phyloP scores from a whole-genome alignment of 2,113 vertebrate genomes.

The Tricholaema leucomelas region DNA sequence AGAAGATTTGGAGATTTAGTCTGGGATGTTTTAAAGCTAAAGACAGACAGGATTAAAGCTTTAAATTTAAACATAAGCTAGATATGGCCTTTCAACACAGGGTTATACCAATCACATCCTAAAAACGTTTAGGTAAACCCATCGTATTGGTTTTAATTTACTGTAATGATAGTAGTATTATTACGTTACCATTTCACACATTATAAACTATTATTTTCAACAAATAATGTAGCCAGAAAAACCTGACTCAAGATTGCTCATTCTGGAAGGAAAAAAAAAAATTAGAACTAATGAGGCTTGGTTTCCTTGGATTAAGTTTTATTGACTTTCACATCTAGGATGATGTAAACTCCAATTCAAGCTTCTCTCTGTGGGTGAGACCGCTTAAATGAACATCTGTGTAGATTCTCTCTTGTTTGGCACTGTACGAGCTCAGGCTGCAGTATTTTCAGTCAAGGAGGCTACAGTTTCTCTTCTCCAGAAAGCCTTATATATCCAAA shows the following conservation, averaged over 20 bases:
- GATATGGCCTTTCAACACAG: background rate
- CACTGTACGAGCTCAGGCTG: background rate
- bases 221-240: background rate
- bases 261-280: background rate
- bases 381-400: slow-evolving; percentile 11
- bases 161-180: background rate
- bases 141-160: background rate
- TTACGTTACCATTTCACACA: background rate
- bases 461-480: background rate
- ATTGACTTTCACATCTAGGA: background rate
- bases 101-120: background rate
- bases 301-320: slow-evolving; percentile 45
- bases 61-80: slow-evolving; percentile 51
- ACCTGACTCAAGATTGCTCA: background rate
- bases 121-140: background rate
- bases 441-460: background rate
- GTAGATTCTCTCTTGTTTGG: background rate
- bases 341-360: slow-evolving; percentile 23
- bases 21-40: slow-evolving; percentile 40
- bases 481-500: background rate
- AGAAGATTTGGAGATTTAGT: slow-evolving; percentile 60
- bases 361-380: background rate
- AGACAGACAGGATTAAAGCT: slow-evolving; percentile 52
- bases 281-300: slow-evolving; percentile 6
- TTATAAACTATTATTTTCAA: slow-evolving; percentile 12